A percentile compares a stretch with the other conserved stretches of the same genome.
These are phyloP conservation scores for Albula goreensis DNA, from an alignment of 2,113 vertebrate genomes.

Conservation along the genomic window DNA sequence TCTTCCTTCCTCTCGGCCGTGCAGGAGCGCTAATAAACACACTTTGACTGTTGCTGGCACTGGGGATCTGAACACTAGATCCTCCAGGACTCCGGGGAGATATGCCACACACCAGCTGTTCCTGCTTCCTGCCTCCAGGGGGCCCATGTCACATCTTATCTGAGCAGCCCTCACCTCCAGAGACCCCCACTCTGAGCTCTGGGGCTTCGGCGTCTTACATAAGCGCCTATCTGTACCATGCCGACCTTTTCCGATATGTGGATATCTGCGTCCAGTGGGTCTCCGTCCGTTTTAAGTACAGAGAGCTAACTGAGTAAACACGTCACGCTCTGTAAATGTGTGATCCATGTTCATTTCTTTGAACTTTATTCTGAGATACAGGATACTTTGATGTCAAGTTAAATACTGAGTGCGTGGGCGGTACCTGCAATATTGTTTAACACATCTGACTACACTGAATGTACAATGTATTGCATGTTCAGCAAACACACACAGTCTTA, in stretches of 20 bases:
- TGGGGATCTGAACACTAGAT: not conserved
- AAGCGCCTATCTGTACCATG: not conserved
- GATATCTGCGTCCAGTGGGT: not conserved
- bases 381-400: not conserved
- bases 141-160: not conserved
- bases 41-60: not conserved
- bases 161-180: not conserved
- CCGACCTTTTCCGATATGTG: not conserved
- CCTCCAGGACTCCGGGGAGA: not conserved
- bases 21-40: not conserved
- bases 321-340: not conserved
- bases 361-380: not conserved
- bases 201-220: not conserved
- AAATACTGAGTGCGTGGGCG: not conserved
- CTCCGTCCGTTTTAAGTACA: not conserved
- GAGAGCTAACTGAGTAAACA: not conserved
- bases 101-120: not conserved
- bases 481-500: not conserved
- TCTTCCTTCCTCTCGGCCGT: not conserved
- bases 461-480: not conserved
- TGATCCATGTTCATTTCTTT: not conserved
- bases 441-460: no score
- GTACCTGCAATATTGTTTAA: not conserved
- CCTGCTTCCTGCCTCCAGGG: not conserved
- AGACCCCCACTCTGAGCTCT: not conserved